Evolutionary conservation across 1,140 invertebrate genomes (phyloP), one percentile per base, ranked within the genome.

Genomic region (Drosophila kepulauana): DNA sequence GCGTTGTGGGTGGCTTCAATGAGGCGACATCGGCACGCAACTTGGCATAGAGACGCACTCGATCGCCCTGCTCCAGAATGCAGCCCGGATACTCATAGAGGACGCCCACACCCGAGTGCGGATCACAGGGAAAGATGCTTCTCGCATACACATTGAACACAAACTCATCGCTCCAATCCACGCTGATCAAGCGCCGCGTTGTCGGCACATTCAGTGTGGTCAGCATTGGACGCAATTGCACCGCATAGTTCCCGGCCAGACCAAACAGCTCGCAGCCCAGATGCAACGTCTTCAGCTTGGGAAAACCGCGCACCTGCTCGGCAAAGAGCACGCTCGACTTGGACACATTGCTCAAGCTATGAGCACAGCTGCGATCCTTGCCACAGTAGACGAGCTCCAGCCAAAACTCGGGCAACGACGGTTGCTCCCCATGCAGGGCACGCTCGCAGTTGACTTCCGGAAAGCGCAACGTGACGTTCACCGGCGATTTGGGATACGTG

Each of bases 21-120:
- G 95, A 95, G n/a, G 95, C 94, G 1, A 96, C 95, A 73, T 96
- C 95, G 0, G 95, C 95, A 28, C 95, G 88, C 2, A 95, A 85
- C 62, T 96, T 93, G 0, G 96, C 96, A 75, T 96, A 97, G 1
- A 97, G 94, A 1, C 97, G 93, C 0, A 97, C 95, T 1, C 96
- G 93, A 93, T 97, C 96, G 1, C 95, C 95, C 10, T 94, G 93
- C 45, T 95, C 94, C 63, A 97, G 93, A 59, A 96, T 96, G 88
- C 97, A 97, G 5, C 95, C 94, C 0, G 97, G 97, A 92, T 97
- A 97, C 91, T 97, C 95, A 87, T 97, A 97, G 1, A 97, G 93
- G 4, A 97, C 96, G 0, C 95, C 94, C 3, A 97, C 94, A 0
- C 94, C 94, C 1, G 93, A 93, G 76, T 95, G 94, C 56, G 94